Percentiles rank a stretch among this genome's conserved stretches.
phyloP scores from a whole-genome alignment of 2,888 invertebrate species.

The Agrochola circellaris region DNA sequence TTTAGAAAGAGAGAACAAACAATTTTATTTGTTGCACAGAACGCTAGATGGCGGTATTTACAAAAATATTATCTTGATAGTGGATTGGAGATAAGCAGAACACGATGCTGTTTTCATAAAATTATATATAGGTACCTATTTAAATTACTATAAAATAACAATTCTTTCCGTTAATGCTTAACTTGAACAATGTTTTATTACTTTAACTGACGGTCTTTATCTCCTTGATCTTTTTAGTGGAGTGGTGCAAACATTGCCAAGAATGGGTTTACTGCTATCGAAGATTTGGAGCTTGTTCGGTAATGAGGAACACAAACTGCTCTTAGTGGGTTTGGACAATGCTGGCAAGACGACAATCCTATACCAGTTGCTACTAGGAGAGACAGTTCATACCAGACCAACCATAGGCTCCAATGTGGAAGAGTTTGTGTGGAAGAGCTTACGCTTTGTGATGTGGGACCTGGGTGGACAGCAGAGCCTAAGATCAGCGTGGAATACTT shows the following conservation, averaged over 20 bases:
- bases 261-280: conserved; percentile 97
- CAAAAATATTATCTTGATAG: conserved; percentile 16
- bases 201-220: conserved; percentile 83
- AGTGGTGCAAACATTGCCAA: conserved; percentile 61
- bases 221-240: conserved; percentile 57
- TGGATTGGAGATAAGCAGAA: conserved; percentile 38
- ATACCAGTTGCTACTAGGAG: conserved; percentile 99
- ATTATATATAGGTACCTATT: neutral
- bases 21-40: neutral
- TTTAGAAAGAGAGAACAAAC: conserved; percentile 42
- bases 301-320: conserved; percentile 99
- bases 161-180: neutral
- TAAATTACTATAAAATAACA: neutral
- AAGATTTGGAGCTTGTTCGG: conserved; percentile 99
- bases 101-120: conserved; percentile 16
- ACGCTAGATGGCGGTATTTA: conserved; percentile 46
- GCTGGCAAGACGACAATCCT: conserved; percentile 99
- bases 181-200: conserved; percentile 5
- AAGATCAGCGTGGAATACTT: conserved; percentile 99
- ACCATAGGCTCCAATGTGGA: conserved; percentile 99
- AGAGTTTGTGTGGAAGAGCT: conserved; percentile 99
- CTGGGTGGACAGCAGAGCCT: conserved; percentile 99
- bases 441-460: conserved; percentile 99
- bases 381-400: conserved; percentile 99
- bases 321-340: conserved; percentile 99